Percentiles rank a stretch among this genome's conserved stretches.
phyloP scores from a whole-genome alignment of 2,797 vertebrate genomes.

The Agapornis canus region DNA sequence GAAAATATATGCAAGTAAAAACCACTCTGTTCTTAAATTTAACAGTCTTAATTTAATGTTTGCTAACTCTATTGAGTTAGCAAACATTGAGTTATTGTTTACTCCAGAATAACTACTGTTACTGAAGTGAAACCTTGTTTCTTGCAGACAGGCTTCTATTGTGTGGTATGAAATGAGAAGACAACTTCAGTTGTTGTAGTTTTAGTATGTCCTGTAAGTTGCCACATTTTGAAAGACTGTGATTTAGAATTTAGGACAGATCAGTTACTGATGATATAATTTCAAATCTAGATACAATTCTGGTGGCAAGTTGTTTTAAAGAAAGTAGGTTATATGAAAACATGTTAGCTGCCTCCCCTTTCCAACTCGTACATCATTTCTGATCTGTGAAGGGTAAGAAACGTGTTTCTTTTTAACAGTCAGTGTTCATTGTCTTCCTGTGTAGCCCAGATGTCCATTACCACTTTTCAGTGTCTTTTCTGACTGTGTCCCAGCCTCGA shows the following conservation, averaged over 20 bases:
- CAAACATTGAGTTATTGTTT: background rate
- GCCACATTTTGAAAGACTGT: background rate
- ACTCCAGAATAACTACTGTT: background rate
- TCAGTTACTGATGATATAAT: background rate
- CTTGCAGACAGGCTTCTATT: background rate
- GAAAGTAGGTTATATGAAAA: background rate
- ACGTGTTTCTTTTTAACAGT: background rate
- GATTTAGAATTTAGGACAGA: background rate
- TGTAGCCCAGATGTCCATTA: background rate
- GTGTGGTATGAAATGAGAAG: background rate
- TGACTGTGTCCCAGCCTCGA: background rate
- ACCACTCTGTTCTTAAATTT: background rate
- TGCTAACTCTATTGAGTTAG: background rate
- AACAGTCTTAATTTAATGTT: background rate
- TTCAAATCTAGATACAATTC: background rate
- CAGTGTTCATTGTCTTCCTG: background rate
- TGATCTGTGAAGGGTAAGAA: background rate
- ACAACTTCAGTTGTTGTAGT: background rate
- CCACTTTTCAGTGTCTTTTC: background rate
- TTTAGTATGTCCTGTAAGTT: background rate
- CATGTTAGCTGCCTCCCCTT: background rate
- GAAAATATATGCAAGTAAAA: background rate
- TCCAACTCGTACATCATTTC: background rate
- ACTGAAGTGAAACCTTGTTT: background rate
- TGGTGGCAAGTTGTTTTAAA: background rate